A percentile compares a stretch with the other conserved stretches of the same genome.
These are phyloP conservation scores for Chorisops tibialis DNA, from an alignment of 2,888 invertebrate genomes.

Conservation along the genomic window DNA sequence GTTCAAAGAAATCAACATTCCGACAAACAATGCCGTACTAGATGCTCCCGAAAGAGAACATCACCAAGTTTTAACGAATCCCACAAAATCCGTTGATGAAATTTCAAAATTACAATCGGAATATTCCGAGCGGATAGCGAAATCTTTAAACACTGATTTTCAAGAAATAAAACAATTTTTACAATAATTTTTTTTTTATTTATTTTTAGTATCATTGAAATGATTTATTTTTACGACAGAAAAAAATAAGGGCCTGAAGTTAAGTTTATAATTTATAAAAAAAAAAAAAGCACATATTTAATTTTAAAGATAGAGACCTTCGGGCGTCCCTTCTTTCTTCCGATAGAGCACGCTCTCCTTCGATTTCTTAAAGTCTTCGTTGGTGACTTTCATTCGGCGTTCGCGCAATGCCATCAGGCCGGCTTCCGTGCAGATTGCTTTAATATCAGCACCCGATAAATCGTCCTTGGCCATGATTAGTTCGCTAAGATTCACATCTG, in stretches of 20 bases:
- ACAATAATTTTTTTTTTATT: constrained; percentile 21
- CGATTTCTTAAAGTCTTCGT: constrained; percentile 98
- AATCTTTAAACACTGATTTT: constrained; percentile 33
- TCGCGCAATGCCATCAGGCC: constrained; percentile 97
- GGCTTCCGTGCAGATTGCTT: constrained; percentile 99
- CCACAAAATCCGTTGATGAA: constrained; percentile 9
- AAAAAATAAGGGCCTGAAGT: constrained; percentile 19
- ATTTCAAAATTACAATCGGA: constrained; percentile 37
- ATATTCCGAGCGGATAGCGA: constrained; percentile 37
- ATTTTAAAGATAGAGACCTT: constrained; percentile 91
- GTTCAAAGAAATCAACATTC: not conserved
- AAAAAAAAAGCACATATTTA: too few relatives aligned
- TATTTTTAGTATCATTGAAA: too few relatives aligned
- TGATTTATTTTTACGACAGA: constrained; percentile 29
- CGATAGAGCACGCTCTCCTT: constrained; percentile 98
- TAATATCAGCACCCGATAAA: constrained; percentile 94
- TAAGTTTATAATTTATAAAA: constrained; percentile 3
- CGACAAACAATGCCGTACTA: not conserved
- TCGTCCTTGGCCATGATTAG: constrained; percentile 99
- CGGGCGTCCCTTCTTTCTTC: constrained; percentile 99
- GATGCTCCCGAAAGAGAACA: constrained; percentile 9
- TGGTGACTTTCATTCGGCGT: constrained; percentile 98
- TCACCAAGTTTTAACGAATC: constrained; percentile 12
- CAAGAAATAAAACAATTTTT: constrained; percentile 34
- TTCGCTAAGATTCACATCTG: constrained; percentile 95